Conservation (phyloP, 2,888 invertebrate genomes). For the Dolichomitus sp. region DNA sequence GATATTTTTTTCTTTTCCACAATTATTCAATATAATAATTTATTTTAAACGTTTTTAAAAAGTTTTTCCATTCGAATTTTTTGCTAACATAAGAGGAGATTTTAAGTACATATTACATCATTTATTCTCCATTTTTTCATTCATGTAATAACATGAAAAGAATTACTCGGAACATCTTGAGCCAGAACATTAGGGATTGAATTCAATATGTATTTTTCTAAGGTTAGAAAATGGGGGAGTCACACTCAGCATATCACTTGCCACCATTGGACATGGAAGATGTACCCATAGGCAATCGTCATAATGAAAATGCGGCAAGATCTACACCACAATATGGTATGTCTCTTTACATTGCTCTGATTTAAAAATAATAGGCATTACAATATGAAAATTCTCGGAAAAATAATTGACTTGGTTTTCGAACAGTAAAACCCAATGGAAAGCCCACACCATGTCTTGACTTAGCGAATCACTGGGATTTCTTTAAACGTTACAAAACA, state of each 20-base stretch:
- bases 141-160: neutral
- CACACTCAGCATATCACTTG: constrained; percentile 39
- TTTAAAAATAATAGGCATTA: neutral
- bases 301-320: neutral
- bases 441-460: constrained; percentile 25
- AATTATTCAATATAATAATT: neutral
- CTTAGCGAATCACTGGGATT: constrained; percentile 38
- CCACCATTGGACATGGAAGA: constrained; percentile 61
- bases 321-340: constrained; percentile 39
- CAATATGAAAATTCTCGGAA: neutral
- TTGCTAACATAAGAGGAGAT: neutral
- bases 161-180: neutral
- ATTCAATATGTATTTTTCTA: neutral
- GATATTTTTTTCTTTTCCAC: neutral
- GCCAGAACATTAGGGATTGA: neutral
- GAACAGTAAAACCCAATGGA: constrained; percentile 20
- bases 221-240: constrained; percentile 52
- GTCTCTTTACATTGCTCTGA: neutral
- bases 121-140: neutral
- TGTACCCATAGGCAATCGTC: constrained; percentile 42
- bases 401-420: constrained; percentile 6
- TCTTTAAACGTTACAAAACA: constrained; percentile 46
- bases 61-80: neutral
- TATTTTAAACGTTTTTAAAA: neutral
- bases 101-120: neutral